Evolutionary conservation across 2,113 vertebrate species (phyloP), one percentile per base, ranked within the genome.

Genomic region (Tachysurus vachellii): DNA sequence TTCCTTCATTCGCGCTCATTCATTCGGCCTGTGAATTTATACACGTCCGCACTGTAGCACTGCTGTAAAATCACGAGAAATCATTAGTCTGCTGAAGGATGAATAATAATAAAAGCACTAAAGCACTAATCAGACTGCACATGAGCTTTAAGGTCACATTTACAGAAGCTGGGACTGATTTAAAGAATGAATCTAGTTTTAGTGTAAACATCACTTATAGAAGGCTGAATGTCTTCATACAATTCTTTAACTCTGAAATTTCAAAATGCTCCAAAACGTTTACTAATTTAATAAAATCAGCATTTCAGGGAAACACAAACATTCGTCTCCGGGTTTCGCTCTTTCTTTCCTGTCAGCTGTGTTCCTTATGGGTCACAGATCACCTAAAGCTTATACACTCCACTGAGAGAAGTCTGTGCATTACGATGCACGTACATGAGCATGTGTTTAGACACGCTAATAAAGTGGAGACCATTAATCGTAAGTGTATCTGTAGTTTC

Each of bases 11-110:
- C 17, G 54, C 44, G 26, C 21, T 61, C 64, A 26, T 9, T n/a
- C n/a, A n/a, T n/a, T n/a, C n/a, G n/a, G n/a, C n/a, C n/a, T n/a
- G n/a, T n/a, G n/a, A n/a, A n/a, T n/a, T n/a, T n/a, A n/a, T n/a
- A n/a, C n/a, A n/a, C n/a, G n/a, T n/a, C n/a, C n/a, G n/a, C n/a
- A n/a, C n/a, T n/a, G n/a, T n/a, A n/a, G n/a, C n/a, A n/a, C n/a
- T n/a, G n/a, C n/a, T n/a, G n/a, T n/a, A n/a, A n/a, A 66, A 31
- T 80, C 23, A 62, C 80, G 47, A 80, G 59, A 79, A 57, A 57
- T 23, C 62, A 68, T 28, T 53, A 21, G 23, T 64, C 80, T 19
- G n/a, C 53, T 83, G 42, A 53, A 64, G 82, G 53, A 64, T 85
- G 44, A 79, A 79, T 77, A 50, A 79, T 17, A 84, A 44, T n/a